Evolutionary conservation across 1,140 invertebrate genomes (phyloP), one percentile per base, ranked within the genome.

Genomic region (Achatina immaculata): DNA sequence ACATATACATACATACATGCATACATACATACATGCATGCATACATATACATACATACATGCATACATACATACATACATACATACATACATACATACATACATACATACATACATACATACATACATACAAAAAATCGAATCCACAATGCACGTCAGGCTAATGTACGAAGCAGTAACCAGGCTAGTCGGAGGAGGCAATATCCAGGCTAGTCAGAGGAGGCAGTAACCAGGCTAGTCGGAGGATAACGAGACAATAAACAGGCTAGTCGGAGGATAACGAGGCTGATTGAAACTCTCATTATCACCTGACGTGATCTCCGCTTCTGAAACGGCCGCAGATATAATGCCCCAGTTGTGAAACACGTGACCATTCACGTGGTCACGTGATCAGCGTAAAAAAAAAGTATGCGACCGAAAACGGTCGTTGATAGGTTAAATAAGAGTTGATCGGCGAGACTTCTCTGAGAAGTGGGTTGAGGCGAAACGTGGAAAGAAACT

Each of bases 231-330:
- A n/a, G n/a, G n/a, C n/a, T n/a, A n/a, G n/a, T n/a, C n/a, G n/a
- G n/a, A n/a, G n/a, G n/a, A n/a, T n/a, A n/a, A n/a, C n/a, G n/a
- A n/a, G n/a, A n/a, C n/a, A n/a, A n/a, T n/a, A n/a, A n/a, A n/a
- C n/a, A n/a, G n/a, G n/a, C n/a, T n/a, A n/a, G n/a, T n/a, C n/a
- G n/a, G n/a, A n/a, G n/a, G 19, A 62, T 62, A 62, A 62, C 31
- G 16, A 62, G 7, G 28, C n/a, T 2, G 58, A 34, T 34, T n/a
- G 58, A 62, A 62, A 62, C 58, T 62, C 28, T 62, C 58, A 62
- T 34, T 62, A 62, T 62, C 58, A 62, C 58, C n/a, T 62, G 58
- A 62, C 58, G 31, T 62, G 58, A 62, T 62, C 58, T 14, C 58
- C 6, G 21, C 2, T 62, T n/a, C 9, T 28, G 4, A 31, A 2